Base-by-base conservation (phyloP, 2,797 vertebrate species). In the Darevskia nairensis region DNA sequence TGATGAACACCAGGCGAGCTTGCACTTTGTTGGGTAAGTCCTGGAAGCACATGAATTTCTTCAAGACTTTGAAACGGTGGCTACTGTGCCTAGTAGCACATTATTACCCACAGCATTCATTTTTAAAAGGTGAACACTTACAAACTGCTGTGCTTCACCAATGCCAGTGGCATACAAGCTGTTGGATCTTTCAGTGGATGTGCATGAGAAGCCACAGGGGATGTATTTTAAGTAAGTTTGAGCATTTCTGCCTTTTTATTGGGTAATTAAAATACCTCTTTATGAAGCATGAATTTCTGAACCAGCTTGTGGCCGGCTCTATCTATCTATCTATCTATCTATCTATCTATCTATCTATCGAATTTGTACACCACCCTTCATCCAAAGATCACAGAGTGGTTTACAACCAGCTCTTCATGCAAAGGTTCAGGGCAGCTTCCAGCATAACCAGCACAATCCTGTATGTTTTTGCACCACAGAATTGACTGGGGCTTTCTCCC, bases 1-100 rank as follows among this genome's bases (percentile, higher is more conserved):
- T 99, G 96, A 91, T 84, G 64, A 97, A 96, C 79, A 99, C 99
- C 64, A 97, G 98, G 82, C 96, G 98, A 46, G 99, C 99, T 92
- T 99, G 98, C 96, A 96, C 96, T 66, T 96, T 99, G 90, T 96
- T 99, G 87, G 99, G 99, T 99, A 97, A 97, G 80, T 86, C 68
- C 29, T 91, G 68, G 50, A 87, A 29, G 66, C 59, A 0, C 77
- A 13, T 19, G 41, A 74, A 41, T 80, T 0, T 66, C n/a, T 21
- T 29, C 66, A 32, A 35, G 82, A 61, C 72, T 87, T 80, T 1
- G 0, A 13, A 59, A 10, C 3, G 13, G 21, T 0, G 11, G 5
- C 50, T 61, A 35, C 41, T 6, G 72, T 89, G 66, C 78, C 9
- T 8, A 8, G 29, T 46, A 25, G 29, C 75, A 0, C 6, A 1